Conservation (phyloP, 2,888 invertebrate species). For the Scelioninae gen. 2 region DNA sequence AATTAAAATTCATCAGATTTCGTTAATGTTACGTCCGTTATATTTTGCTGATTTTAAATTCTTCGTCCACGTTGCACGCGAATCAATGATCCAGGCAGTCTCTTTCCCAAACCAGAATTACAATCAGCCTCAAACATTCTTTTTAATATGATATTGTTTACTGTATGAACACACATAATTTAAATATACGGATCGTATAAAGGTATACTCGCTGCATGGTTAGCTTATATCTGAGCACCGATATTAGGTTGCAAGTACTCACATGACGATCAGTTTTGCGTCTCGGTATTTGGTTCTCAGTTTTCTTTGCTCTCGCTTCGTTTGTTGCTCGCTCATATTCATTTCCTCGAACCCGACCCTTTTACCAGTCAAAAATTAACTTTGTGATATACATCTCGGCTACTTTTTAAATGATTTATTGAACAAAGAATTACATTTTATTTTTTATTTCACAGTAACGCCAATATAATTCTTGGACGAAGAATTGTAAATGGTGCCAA, state of each 20-base stretch:
- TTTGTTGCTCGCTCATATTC: conserved; percentile 57
- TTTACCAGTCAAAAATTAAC: conserved; percentile 53
- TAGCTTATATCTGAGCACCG: conserved; percentile 59
- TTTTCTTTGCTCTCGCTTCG: conserved; percentile 61
- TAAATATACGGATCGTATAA: conserved; percentile 58
- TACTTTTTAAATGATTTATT: conserved; percentile 44
- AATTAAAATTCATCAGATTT: conserved; percentile 31
- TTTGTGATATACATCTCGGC: conserved; percentile 43
- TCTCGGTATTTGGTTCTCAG: conserved; percentile 62
- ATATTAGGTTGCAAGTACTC: conserved; percentile 63
- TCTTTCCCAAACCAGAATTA: conserved; percentile 44
- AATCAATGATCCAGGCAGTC: conserved; percentile 36
- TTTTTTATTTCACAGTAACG: conserved; percentile 10
- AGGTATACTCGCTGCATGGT: conserved; percentile 60
- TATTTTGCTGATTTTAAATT: conserved; percentile 31
- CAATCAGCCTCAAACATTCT: conserved; percentile 47
- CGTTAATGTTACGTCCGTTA: conserved; percentile 14
- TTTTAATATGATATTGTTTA: conserved; percentile 58
- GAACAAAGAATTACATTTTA: conserved; percentile 22
- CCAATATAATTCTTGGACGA: too few relatives aligned
- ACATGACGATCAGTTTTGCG: conserved; percentile 63
- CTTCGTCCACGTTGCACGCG: conserved; percentile 6
- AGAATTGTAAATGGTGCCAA: too few relatives aligned
- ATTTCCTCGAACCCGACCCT: conserved; percentile 53
- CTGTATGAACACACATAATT: conserved; percentile 46